These are phyloP conservation scores for Peromyscus californicus DNA, from an alignment of 2,113 vertebrate species.

Conservation along the genomic window DNA sequence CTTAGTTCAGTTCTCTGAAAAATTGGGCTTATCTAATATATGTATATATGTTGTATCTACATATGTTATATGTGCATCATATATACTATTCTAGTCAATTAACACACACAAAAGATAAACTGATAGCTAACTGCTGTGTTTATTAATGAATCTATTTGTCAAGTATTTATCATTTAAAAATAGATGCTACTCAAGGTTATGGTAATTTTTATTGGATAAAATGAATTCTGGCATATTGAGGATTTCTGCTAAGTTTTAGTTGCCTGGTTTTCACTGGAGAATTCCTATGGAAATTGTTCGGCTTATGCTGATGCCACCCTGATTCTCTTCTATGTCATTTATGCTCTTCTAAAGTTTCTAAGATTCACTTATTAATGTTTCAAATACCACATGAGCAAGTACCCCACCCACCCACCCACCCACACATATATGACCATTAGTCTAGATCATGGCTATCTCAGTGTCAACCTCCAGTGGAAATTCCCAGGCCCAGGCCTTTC, in stretches of 20 bases:
- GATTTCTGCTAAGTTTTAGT: slow-evolving; percentile 50
- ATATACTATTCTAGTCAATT: background rate
- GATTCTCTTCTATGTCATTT: slow-evolving; percentile 43
- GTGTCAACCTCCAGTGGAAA: background rate
- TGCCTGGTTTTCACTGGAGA: slow-evolving; percentile 48
- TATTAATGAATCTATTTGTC: slow-evolving; percentile 42
- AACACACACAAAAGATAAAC: background rate
- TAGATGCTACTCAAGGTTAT: background rate
- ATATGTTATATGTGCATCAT: background rate
- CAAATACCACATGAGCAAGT: background rate
- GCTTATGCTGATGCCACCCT: slow-evolving; percentile 22
- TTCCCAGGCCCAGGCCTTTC: background rate
- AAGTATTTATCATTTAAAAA: slow-evolving; percentile 43
- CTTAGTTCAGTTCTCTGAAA: slow-evolving; percentile 10
- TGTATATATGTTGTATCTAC: background rate
- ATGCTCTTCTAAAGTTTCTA: slow-evolving; percentile 34
- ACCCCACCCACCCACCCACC: background rate
- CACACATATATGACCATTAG: background rate
- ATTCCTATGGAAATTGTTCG: slow-evolving; percentile 53
- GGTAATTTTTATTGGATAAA: background rate
- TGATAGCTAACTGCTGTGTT: background rate
- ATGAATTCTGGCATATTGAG: slow-evolving; percentile 37
- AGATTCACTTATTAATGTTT: slow-evolving; percentile 41
- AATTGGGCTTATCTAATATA: background rate
- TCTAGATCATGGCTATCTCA: background rate